Percentiles rank a stretch among this genome's conserved stretches.
Evolutionary conservation across 2,113 vertebrate species (phyloP).

Genomic region (Chamaea fasciata): DNA sequence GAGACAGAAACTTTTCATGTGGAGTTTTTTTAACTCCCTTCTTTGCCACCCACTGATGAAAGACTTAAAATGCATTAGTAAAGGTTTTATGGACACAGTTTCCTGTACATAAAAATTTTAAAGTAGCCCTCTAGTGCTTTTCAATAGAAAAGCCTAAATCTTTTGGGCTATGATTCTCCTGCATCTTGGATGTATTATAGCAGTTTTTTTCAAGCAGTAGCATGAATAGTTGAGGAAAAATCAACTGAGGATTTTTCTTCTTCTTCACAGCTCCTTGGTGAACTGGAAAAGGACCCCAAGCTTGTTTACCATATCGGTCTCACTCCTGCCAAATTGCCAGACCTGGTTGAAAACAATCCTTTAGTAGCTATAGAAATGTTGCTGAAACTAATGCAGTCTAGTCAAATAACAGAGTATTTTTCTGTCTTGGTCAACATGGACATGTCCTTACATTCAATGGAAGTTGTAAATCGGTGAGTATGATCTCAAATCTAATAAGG

Average conservation of each 20-base stretch:
- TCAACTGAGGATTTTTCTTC: not conserved
- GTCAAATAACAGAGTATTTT: conserved; percentile 98
- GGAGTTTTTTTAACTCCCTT: not conserved
- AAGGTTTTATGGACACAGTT: not conserved
- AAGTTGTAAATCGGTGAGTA: conserved; percentile 96
- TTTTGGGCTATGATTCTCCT: not conserved
- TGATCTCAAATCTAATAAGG: not conserved
- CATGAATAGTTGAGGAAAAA: not conserved
- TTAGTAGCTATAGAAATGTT: conserved; percentile 98
- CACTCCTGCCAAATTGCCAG: conserved; percentile 91
- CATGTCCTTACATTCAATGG: conserved; percentile 99
- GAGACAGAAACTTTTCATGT: not conserved
- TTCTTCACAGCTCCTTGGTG: conserved; percentile 84
- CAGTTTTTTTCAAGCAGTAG: not conserved
- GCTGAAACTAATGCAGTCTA: conserved; percentile 97
- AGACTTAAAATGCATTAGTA: not conserved
- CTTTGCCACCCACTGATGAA: not conserved
- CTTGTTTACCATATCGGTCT: conserved; percentile 97
- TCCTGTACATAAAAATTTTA: not conserved
- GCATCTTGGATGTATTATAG: not conserved
- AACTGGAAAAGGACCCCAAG: conserved; percentile 95
- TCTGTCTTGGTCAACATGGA: conserved; percentile 99
- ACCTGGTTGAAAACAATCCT: conserved; percentile 98
- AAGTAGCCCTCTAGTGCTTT: not conserved
- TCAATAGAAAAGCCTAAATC: not conserved